Evolutionary conservation across 2,888 invertebrate genomes (phyloP).

Genomic region (Aquatica leii): DNA sequence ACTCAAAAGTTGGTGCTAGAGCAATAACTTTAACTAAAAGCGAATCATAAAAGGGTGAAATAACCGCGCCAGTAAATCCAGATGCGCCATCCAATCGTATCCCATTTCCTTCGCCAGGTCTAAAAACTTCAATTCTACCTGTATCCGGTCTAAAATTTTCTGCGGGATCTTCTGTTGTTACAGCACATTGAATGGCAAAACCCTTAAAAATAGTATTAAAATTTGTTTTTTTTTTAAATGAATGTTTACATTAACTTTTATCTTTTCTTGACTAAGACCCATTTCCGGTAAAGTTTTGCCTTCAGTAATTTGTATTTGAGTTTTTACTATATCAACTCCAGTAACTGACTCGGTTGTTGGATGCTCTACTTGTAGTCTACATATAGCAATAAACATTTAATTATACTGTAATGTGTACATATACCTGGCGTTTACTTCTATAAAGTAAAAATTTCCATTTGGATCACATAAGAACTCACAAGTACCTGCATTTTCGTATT

Average conservation of each 20-base stretch:
- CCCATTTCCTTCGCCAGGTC: conserved; percentile 99
- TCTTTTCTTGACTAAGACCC: conserved; percentile 88
- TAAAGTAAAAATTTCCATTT: conserved; percentile 96
- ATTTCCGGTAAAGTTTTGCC: conserved; percentile 93
- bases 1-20: conserved; percentile 87
- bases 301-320: conserved; percentile 95
- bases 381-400: not conserved
- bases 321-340: conserved; percentile 97
- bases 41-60: conserved; percentile 98
- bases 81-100: conserved; percentile 97
- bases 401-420: not conserved
- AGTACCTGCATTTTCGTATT: conserved; percentile 97
- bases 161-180: conserved; percentile 98
- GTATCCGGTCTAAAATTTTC: conserved; percentile 98
- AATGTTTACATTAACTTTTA: conserved; percentile 68
- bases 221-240: not conserved
- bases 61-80: conserved; percentile 95
- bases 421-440: conserved; percentile 95
- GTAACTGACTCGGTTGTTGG: conserved; percentile 99
- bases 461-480: conserved; percentile 96
- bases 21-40: conserved; percentile 92
- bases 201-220: conserved; percentile 61
- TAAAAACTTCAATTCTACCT: conserved; percentile 94
- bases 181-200: conserved; percentile 96
- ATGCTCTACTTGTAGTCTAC: conserved; percentile 95